Evolutionary conservation across 2,113 vertebrate genomes (phyloP), one percentile per base, ranked within the genome.

Genomic region (Morone chrysops): DNA sequence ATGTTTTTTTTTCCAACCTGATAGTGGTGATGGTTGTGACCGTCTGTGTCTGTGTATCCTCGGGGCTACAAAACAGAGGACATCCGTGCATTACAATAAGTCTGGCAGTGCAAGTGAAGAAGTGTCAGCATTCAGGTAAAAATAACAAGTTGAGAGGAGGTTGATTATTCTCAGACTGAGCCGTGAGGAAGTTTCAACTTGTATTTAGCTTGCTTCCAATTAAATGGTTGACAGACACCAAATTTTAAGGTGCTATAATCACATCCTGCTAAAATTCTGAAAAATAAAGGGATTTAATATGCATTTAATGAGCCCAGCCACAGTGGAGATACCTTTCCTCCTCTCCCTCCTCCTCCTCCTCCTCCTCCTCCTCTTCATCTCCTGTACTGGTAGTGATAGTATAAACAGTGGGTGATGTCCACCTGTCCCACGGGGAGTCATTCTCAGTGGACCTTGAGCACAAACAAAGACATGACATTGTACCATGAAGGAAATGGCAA

Each of bases 351-450:
- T 90, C 79, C 6, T 78, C 82, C 2, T 88, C 86, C 2, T 84
- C 88, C 6, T 91, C 82, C 0, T 75, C 74, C 6, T 82, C 84
- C 0, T 89, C 87, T 0, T 82, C 79, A 4, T 82, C 81, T 43
- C 18, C 62, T 41, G 40, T 61, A 16, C 40, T 9, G 2, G 4
- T 36, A 8, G 63, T 18, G 63, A 74, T 6, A 1, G 77, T 80
- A 57, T 92, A 89, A 14, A 93, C 72, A 25, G 90, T 92, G 13
- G 94, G 94, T 11, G 93, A 89, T 6, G 82, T 92, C 95, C 95
- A 95, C 82, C 81, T 89, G 77, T 91, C 82, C 95, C 94, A 95
- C 0, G 94, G 93, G 36, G 94, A 93, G 71, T 89, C 87, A 54
- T 81, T 88, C 36, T 92, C 92, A 5, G 13, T n/a, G n/a, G 93